A percentile compares a stretch with the other conserved stretches of the same genome.
phyloP scores from a whole-genome alignment of 1,140 invertebrate genomes.

The Apocrypta bakeri region DNA sequence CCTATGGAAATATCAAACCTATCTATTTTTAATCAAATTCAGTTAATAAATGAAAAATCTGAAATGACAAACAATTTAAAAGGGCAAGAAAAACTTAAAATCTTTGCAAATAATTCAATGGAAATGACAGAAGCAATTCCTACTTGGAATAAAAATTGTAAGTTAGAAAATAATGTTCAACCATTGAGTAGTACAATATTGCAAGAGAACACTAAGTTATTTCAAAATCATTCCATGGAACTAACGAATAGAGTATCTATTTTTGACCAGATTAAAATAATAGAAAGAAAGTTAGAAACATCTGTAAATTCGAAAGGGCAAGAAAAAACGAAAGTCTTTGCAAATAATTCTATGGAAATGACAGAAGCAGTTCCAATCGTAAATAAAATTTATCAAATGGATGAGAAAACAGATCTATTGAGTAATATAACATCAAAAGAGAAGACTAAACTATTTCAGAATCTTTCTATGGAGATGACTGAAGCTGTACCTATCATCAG shows the following conservation, averaged over 20 bases:
- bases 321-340: conserved; percentile 23
- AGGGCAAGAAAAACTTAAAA: too few species aligned
- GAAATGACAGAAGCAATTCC: not conserved
- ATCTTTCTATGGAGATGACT: too few species aligned
- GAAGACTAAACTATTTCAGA: too few species aligned
- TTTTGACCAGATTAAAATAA: not conserved
- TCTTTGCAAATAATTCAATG: not conserved
- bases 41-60: too few species aligned
- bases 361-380: not conserved
- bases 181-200: not conserved
- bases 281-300: not conserved
- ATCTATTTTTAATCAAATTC: too few species aligned
- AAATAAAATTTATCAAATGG: not conserved
- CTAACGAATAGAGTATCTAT: not conserved
- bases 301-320: not conserved
- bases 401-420: not conserved
- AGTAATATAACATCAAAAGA: too few species aligned
- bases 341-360: conserved; percentile 48
- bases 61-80: too few species aligned
- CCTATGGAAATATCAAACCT: conserved; percentile 51
- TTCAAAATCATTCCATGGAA: conserved; percentile 45
- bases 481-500: too few species aligned
- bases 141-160: too few species aligned
- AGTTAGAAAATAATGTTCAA: too few species aligned
- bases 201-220: conserved; percentile 43